Percentiles rank a stretch among this genome's conserved stretches.
Evolutionary conservation across 2,113 vertebrate genomes (phyloP).

Genomic region (Cheirogaleus medius): DNA sequence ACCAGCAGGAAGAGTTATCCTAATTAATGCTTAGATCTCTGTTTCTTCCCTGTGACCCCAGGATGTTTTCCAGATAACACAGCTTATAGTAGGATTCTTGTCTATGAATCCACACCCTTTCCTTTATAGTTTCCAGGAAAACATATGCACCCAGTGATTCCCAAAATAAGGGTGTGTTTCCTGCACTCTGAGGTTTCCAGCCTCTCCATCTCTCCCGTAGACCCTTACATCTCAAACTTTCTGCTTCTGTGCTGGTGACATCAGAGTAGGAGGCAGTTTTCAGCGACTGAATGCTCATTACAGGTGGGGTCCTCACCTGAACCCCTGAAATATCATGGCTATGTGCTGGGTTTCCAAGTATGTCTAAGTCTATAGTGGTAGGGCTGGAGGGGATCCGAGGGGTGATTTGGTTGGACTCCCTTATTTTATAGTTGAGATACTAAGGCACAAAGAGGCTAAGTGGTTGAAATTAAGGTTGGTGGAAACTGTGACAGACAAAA

Average conservation of each 20-base stretch:
- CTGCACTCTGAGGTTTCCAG: not conserved
- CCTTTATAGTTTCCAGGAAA: not conserved
- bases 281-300: not conserved
- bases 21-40: fast-evolving
- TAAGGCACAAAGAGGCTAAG: not conserved
- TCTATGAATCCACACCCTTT: too few relatives aligned
- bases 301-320: fast-evolving
- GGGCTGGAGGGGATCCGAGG: not conserved
- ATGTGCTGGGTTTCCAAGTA: not conserved
- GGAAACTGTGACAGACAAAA: not conserved
- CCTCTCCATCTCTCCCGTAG: fast-evolving
- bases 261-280: fast-evolving
- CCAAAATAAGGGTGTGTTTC: too few relatives aligned
- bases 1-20: not conserved
- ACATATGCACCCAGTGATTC: not conserved
- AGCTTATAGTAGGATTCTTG: not conserved
- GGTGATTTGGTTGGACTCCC: too few relatives aligned
- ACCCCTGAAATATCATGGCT: too few relatives aligned
- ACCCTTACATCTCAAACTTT: not conserved
- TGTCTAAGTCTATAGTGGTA: too few relatives aligned
- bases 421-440: not conserved
- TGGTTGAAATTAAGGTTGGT: not conserved
- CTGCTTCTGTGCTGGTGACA: not conserved
- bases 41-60: not conserved
- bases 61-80: not conserved